Base-by-base conservation (phyloP, 2,888 invertebrate genomes). In the Herminia tarsipennalis region DNA sequence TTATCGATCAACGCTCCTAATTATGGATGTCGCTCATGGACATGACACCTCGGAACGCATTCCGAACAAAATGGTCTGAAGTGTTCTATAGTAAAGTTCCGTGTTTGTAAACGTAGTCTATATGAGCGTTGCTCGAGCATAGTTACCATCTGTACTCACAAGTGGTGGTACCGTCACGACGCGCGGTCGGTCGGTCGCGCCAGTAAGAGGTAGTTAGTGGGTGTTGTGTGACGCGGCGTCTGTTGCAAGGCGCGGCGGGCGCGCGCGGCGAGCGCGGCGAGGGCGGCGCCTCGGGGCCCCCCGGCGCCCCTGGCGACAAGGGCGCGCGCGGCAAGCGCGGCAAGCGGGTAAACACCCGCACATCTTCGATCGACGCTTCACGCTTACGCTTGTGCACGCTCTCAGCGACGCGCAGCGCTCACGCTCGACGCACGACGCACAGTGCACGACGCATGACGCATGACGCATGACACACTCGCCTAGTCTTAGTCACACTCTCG, bases 251-350 rank as follows among this genome's bases (percentile, higher is more conserved):
- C 83, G 72, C 92, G 67, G 92, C 92, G 70, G 94, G 94, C 38
- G 90, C 91, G 67, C 94, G 94, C 83, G 97, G 97, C 82, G 95
- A 95, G 86, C 95, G 96, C 84, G 96, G 96, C 78, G 95, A 95
- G 76, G 74, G 94, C 66, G 97, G 97, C 72, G 95, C 95, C 63
- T 92, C 94, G 59, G 95, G 95, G 71, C 94, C 95, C 63, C 94
- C 95, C 71, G 97, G 97, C 74, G 92, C 93, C 71, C 92, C 94
- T 73, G 98, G 98, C 68, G 97, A 97, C 86, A 96, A 96, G 88
- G 98, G 98, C 82, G 93, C 95, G 69, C 94, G 98, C 81, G 98
- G 98, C 83, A 97, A 97, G 86, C 95, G 96, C 89, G 98, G 98
- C 93, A 97, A 97, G 93, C 94, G 96, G 96, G 98, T 97, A 96